Base-by-base conservation (phyloP, 1,140 invertebrate species). In the Camponotus vicinus region DNA sequence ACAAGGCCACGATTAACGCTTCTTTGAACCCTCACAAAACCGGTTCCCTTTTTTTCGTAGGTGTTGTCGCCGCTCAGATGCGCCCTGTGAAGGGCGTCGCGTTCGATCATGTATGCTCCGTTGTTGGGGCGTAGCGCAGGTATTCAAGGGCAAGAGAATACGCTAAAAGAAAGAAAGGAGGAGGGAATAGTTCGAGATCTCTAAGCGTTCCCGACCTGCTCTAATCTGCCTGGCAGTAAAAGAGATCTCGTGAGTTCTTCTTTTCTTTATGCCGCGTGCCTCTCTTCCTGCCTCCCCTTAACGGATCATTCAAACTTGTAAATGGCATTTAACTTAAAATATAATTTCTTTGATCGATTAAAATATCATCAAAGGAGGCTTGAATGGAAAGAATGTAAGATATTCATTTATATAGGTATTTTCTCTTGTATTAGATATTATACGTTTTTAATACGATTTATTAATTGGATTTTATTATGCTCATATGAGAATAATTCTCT, bases 61-160 rank as follows among this genome's bases (percentile, higher is more conserved):
- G 55, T 49, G 86, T 83, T 52, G 89, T 88, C 87, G 78, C 86
- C 76, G 64, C 55, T 57, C 64, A 87, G 59, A 89, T 82, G 66
- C 71, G 77, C 34, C 61, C 76, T 76, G 52, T 57, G 42, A 87
- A 77, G 76, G 76, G 69, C 59, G 70, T 77, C 69, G 49, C n/a
- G 21, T 49, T 73, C 9, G 42, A 70, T 73, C 61, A 69, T 61
- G 37, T 66, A 80, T 82, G 37, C 87, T 66, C 34, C 87, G 71
- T 85, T 69, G 88, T 86, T 87, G 88, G 89, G 88, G 77, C 66
- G 61, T 76, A 49, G 34, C 21, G 15, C 27, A 86, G 77, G 66
- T 85, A 91, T 91, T 90, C 90, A 87, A 87, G 85, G 82, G 73
- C 90, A 66, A 91, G 70, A 70, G 82, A 89, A 84, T 79, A 84